phyloP scores from a whole-genome alignment of 2,797 vertebrate genomes.

The Bovichtus diacanthus region DNA sequence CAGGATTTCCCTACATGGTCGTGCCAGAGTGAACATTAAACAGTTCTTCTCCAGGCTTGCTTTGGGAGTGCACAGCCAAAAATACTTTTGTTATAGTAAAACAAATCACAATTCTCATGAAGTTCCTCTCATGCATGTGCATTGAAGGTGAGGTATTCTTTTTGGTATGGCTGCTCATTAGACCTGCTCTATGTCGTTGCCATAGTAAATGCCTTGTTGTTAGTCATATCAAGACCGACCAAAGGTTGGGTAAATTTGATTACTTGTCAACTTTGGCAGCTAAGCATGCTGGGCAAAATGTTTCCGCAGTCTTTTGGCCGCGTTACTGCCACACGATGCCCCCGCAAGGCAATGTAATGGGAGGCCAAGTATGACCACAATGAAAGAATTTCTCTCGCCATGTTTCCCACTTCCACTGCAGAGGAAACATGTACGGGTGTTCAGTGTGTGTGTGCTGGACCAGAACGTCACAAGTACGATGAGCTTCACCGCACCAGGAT shows the following conservation, averaged over 20 bases:
- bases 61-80: conserved; percentile 46
- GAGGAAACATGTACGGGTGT: conserved; percentile 50
- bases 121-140: conserved; percentile 30
- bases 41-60: conserved; percentile 60
- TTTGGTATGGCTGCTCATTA: conserved; percentile 53
- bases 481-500: background rate
- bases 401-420: conserved; percentile 76
- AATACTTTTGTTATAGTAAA: conserved; percentile 57
- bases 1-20: conserved; percentile 81
- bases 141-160: conserved; percentile 36
- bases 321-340: conserved; percentile 71
- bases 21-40: conserved; percentile 71
- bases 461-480: background rate
- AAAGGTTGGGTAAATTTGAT: conserved; percentile 65
- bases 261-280: conserved; percentile 80
- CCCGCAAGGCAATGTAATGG: conserved; percentile 74
- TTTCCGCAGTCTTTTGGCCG: conserved; percentile 74
- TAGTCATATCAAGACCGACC: conserved; percentile 46
- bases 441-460: conserved; percentile 7
- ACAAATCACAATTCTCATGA: conserved; percentile 48
- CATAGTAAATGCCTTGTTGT: conserved; percentile 61
- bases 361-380: conserved; percentile 81
- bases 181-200: conserved; percentile 53
- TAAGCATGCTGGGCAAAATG: conserved; percentile 61
- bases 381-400: conserved; percentile 71